Conservation (phyloP, 2,113 vertebrate species). For the Ciconia maguari region DNA sequence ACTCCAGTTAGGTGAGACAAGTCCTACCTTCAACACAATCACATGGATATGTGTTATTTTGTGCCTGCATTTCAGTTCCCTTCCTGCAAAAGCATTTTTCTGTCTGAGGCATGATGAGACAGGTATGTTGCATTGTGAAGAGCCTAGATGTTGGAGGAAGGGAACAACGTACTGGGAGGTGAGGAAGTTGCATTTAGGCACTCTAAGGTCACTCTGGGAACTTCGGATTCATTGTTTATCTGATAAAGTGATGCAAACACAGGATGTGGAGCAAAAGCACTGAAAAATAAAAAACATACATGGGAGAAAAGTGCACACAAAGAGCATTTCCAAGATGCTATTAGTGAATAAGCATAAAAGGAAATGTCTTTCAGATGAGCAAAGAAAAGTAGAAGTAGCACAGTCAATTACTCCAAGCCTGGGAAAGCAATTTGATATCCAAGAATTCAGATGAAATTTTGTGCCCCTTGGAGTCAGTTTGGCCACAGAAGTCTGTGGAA, state of each 20-base stretch:
- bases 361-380: conserved; percentile 24
- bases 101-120: background rate
- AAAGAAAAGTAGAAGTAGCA: background rate
- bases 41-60: background rate
- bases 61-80: background rate
- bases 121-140: background rate
- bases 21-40: background rate
- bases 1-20: background rate
- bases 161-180: background rate
- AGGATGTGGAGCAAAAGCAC: background rate
- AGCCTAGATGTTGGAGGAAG: background rate
- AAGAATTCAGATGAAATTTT: background rate
- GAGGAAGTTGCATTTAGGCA: background rate
- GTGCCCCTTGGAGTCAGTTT: background rate
- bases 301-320: background rate
- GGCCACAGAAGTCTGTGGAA: background rate
- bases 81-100: background rate
- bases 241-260: background rate
- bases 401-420: background rate
- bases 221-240: background rate
- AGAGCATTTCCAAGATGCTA: background rate
- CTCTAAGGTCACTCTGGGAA: background rate
- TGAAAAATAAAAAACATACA: background rate
- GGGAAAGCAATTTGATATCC: conserved; percentile 4
- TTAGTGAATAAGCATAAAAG: background rate